These are phyloP conservation scores for Aythya baeri DNA, from an alignment of 2,113 vertebrate genomes.

Conservation along the genomic window DNA sequence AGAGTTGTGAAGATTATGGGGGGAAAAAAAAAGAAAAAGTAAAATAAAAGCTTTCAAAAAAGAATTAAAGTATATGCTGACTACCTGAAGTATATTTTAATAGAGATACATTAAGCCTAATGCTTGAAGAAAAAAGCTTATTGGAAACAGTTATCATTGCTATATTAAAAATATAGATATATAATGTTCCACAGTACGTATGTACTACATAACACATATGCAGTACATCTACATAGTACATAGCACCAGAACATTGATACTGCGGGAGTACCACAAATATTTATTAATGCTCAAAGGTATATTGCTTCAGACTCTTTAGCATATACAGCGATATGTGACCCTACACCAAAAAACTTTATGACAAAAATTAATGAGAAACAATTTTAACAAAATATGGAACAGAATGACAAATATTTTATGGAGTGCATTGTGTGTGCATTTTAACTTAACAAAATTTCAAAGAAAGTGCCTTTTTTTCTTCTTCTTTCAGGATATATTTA, in stretches of 20 bases:
- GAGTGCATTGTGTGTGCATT: background rate
- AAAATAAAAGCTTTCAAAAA: background rate
- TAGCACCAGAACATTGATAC: background rate
- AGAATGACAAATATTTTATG: background rate
- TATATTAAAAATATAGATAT: background rate
- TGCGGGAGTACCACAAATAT: background rate
- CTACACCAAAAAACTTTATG: background rate
- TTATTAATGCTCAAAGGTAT: background rate
- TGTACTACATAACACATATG: too few species aligned
- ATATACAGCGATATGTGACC: background rate
- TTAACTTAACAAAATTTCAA: background rate
- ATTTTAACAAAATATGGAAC: background rate
- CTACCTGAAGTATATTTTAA: background rate
- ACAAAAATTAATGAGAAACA: background rate
- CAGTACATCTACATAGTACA: too few species aligned
- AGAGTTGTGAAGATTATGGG: background rate
- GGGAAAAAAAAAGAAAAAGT: fast-evolving
- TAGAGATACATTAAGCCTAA: background rate
- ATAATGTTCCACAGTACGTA: background rate
- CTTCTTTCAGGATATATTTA: background rate
- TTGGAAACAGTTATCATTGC: background rate
- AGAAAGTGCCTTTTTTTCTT: background rate
- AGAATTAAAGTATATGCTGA: background rate
- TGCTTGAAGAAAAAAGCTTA: background rate
- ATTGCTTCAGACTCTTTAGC: background rate